A percentile compares a stretch with the other conserved stretches of the same genome.
phyloP scores from a whole-genome alignment of 1,140 invertebrate genomes.

The Euura saliciscinereae region DNA sequence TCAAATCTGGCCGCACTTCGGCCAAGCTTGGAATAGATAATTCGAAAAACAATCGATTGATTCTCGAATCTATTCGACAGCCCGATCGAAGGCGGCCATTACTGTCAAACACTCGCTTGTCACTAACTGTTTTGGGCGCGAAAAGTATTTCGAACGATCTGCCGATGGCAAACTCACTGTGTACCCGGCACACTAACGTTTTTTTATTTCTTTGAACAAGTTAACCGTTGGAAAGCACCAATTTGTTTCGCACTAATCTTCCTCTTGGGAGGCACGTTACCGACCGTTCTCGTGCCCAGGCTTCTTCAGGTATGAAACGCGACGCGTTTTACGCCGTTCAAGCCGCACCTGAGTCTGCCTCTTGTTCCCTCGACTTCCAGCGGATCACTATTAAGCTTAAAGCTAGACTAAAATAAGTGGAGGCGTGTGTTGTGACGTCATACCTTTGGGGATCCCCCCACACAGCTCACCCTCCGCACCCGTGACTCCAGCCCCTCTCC shows the following conservation, averaged over 20 bases:
- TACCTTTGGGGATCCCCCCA: conserved; percentile 1
- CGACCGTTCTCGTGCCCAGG: neutral
- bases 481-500: neutral
- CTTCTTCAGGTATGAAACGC: neutral
- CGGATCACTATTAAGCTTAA: conserved; percentile 36
- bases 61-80: conserved; percentile 15
- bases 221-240: neutral
- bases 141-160: neutral
- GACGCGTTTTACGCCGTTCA: neutral
- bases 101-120: conserved; percentile 6
- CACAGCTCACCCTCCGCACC: neutral
- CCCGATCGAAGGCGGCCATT: conserved; percentile 37
- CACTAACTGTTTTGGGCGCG: neutral
- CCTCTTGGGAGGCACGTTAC: too few species aligned
- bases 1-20: conserved; percentile 44
- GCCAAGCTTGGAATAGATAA: conserved; percentile 20
- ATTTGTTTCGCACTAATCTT: neutral
- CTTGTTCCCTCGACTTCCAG: conserved; percentile 29
- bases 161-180: neutral
- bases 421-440: conserved; percentile 29
- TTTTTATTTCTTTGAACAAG: neutral
- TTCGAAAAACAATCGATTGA: conserved; percentile 1
- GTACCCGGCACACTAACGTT: conserved; percentile 8
- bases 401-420: conserved; percentile 26
- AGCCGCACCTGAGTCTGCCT: neutral